phyloP scores from a whole-genome alignment of 1,140 invertebrate genomes.

The Lysiphlebus fabarum region DNA sequence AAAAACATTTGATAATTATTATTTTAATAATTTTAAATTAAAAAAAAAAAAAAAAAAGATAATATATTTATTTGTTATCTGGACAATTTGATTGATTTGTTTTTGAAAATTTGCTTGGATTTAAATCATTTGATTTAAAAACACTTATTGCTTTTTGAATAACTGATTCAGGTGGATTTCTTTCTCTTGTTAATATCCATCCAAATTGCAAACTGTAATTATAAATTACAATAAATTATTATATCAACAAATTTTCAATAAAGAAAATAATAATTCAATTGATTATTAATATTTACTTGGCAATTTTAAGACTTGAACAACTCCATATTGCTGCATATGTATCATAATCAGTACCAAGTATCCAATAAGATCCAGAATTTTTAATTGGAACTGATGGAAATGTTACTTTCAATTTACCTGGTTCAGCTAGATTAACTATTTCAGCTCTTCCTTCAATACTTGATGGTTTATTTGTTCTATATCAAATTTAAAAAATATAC shows the following conservation, averaged over 20 bases:
- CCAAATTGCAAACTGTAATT: slow-evolving; percentile 12
- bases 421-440: slow-evolving; percentile 35
- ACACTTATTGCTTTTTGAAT: slow-evolving; percentile 1
- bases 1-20: too few species aligned
- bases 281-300: slow-evolving; percentile 25
- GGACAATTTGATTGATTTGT: slow-evolving; percentile 10
- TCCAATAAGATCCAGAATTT: slow-evolving; percentile 61
- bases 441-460: not conserved
- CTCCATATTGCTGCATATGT: slow-evolving; percentile 69
- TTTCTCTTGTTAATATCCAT: slow-evolving; percentile 21
- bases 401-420: slow-evolving; percentile 55
- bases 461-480: slow-evolving; percentile 3
- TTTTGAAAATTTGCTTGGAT: not conserved
- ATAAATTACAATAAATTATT: not conserved
- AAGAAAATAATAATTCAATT: too few species aligned
- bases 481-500: slow-evolving; percentile 24
- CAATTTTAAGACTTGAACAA: slow-evolving; percentile 60
- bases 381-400: slow-evolving; percentile 56
- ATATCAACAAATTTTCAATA: too few species aligned
- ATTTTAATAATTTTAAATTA: too few species aligned
- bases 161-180: slow-evolving; percentile 4
- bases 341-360: slow-evolving; percentile 71
- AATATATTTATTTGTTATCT: not conserved
- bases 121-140: not conserved
- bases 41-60: too few species aligned